Evolutionary conservation across 2,797 vertebrate species (phyloP), one percentile per base, ranked within the genome.

Genomic region (Schizopygopsis malacanthus): DNA sequence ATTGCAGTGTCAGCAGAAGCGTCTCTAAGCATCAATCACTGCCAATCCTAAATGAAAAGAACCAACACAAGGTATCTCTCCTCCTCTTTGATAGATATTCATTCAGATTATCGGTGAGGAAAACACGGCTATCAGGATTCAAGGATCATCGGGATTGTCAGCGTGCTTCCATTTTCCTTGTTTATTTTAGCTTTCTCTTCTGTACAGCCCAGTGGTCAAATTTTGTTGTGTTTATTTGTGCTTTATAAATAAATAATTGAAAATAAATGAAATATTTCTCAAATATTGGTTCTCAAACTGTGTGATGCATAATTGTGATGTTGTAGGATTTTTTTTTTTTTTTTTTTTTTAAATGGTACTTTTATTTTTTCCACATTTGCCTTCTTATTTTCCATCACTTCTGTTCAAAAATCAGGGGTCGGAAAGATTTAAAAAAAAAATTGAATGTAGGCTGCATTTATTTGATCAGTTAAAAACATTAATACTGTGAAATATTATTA

Each of bases 11-110:
- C 94, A 91, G 84, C 90, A 87, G 86, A 88, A 72, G 83, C 87
- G 72, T 91, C 86, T 86, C 86, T 76, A 11, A 76, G 86, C 92
- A 95, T 95, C 94, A 93, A 94, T 95, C 94, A 94, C 84, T 81
- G 88, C 86, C 90, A 86, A 89, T 90, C 93, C 91, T 88, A 89
- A 93, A 94, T 93, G 91, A 94, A 91, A 90, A 89, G 82, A 91
- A 91, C 82, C 90, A 91, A 92, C 92, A 91, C 75, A 39, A 86
- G 88, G 85, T 90, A 90, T 91, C 87, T 94, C 84, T 87, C 79
- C 78, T 90, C 83, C 81, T 90, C 87, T 82, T 18, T 3, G 88
- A 93, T 90, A 92, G 92, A 93, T 91, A 94, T 93, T 91, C 92
- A 91, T 91, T 92, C 85, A 90, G 90, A 93, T 93, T 91, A 93